These are phyloP conservation scores for Lophochroa leadbeateri DNA, from an alignment of 2,113 vertebrate genomes.

Conservation along the genomic window DNA sequence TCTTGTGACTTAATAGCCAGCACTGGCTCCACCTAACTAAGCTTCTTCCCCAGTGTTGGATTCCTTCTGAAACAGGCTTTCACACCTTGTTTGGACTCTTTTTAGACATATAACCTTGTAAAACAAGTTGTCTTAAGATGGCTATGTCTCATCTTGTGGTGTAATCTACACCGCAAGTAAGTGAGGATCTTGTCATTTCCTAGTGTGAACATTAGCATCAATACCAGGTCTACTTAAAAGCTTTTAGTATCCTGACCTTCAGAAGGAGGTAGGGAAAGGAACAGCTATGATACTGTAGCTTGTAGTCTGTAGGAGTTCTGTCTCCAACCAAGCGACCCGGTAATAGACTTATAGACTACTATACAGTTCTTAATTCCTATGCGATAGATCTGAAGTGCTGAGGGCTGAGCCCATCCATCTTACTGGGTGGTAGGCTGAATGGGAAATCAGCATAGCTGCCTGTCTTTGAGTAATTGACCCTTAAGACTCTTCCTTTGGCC, in stretches of 20 bases:
- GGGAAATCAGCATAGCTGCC: background rate
- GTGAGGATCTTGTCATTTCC: background rate
- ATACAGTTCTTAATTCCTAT: background rate
- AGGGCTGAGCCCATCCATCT: background rate
- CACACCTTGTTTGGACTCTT: background rate
- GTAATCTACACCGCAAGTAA: background rate
- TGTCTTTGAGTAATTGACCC: background rate
- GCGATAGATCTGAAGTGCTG: background rate
- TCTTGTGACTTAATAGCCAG: background rate
- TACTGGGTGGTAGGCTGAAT: background rate
- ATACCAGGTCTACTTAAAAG: background rate
- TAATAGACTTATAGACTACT: background rate
- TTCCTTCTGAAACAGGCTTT: background rate
- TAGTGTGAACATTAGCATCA: background rate
- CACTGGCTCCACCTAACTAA: background rate
- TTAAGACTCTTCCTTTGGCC: background rate
- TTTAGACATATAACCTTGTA: background rate
- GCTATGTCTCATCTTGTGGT: background rate
- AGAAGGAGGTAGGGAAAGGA: background rate
- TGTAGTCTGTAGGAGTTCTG: background rate
- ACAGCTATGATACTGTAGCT: background rate
- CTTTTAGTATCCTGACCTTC: background rate
- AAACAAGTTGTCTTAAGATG: background rate
- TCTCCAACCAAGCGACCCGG: background rate
- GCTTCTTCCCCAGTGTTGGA: background rate